Percentiles rank a stretch among this genome's conserved stretches.
These are phyloP conservation scores for Phylloscopus trochilus DNA, from an alignment of 2,113 vertebrate genomes.

Conservation along the genomic window DNA sequence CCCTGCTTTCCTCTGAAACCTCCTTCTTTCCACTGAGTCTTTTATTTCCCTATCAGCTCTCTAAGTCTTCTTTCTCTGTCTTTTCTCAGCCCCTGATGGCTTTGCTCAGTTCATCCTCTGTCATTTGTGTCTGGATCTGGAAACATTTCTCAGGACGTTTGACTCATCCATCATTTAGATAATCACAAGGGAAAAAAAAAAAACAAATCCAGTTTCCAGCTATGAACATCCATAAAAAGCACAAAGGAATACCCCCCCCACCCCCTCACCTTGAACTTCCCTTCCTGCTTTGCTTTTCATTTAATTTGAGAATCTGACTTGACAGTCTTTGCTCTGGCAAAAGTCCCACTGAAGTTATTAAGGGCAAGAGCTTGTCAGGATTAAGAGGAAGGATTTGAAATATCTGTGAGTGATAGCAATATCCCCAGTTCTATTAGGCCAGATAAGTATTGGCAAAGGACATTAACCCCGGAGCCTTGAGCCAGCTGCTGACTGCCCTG, in stretches of 20 bases:
- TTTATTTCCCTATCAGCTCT: conserved; percentile 4
- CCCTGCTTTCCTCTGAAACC: background rate
- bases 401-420: conserved; percentile 54
- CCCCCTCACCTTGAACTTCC: conserved; percentile 47
- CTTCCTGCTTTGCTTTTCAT: conserved; percentile 46
- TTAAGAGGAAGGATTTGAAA: conserved; percentile 60
- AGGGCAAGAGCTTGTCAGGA: conserved; percentile 64
- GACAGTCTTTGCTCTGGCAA: conserved; percentile 59
- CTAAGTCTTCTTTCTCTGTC: background rate
- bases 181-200: conserved; percentile 11
- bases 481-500: conserved; percentile 7
- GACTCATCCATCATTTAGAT: conserved; percentile 55
- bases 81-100: conserved; percentile 6
- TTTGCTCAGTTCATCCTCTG: conserved; percentile 29
- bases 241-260: too few relatives aligned
- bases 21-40: background rate
- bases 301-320: conserved; percentile 42
- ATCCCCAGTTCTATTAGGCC: conserved; percentile 24
- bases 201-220: background rate
- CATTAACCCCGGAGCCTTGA: conserved; percentile 35
- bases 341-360: conserved; percentile 64
- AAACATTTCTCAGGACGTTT: conserved; percentile 10
- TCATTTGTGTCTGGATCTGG: conserved; percentile 37
- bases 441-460: conserved; percentile 2
- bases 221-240: conserved; percentile 34